phyloP scores from a whole-genome alignment of 2,113 vertebrate species.

The Toxostoma redivivum region DNA sequence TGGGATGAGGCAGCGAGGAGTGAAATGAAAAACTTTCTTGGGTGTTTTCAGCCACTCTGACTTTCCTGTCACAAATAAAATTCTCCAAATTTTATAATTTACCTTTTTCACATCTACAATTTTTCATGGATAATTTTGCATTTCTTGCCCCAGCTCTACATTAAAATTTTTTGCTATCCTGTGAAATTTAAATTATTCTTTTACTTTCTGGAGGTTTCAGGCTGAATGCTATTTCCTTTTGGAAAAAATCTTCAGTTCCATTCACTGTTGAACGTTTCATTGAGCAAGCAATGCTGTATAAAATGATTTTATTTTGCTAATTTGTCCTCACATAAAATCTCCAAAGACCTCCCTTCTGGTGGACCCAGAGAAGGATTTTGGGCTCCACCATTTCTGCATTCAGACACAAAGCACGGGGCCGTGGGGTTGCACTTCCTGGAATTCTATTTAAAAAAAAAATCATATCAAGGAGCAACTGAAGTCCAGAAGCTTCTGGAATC shows the following conservation, averaged over 20 bases:
- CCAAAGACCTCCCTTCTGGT: background rate
- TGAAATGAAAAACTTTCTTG: background rate
- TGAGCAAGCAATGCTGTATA: background rate
- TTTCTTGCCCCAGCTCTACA: background rate
- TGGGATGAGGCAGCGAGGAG: background rate
- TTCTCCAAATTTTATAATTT: too few relatives aligned
- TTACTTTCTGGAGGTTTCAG: background rate
- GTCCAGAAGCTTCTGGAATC: background rate
- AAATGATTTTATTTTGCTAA: background rate
- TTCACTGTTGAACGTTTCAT: background rate
- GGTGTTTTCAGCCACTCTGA: too few relatives aligned
- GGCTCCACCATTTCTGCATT: background rate
- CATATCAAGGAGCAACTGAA: background rate
- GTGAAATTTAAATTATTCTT: background rate
- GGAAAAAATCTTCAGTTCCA: background rate
- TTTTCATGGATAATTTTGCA: background rate
- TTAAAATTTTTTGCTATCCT: background rate
- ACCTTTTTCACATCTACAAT: background rate
- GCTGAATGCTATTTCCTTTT: background rate
- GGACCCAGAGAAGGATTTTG: background rate
- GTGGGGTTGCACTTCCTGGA: background rate
- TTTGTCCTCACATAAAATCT: background rate
- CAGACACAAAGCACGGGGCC: accelerated
- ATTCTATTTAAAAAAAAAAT: background rate
- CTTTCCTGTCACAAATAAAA: too few relatives aligned